Conservation (phyloP, 2,113 vertebrate species). For the Pollimyrus isidori region DNA sequence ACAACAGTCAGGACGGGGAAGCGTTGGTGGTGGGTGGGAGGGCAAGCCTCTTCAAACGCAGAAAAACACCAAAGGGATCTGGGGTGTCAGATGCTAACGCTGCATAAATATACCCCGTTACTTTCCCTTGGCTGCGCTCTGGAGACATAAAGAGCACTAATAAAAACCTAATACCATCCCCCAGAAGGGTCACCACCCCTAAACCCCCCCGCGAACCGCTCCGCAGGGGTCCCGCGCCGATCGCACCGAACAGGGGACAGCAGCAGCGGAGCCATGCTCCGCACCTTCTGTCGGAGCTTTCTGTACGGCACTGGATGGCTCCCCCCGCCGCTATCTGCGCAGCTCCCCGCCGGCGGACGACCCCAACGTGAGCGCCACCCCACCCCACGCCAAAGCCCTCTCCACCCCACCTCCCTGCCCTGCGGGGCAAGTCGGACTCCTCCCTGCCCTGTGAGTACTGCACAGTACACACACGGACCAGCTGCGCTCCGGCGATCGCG, state of each 20-base stretch:
- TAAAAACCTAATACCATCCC: not conserved
- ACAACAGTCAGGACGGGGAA: not conserved
- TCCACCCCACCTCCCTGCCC: constrained; percentile 15
- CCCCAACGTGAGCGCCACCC: constrained; percentile 27
- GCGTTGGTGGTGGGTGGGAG: not conserved
- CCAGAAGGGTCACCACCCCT: not conserved
- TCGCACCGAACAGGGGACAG: not conserved
- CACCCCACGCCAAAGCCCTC: constrained; percentile 32
- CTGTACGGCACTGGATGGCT: not conserved
- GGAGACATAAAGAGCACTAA: not conserved
- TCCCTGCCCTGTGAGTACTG: not conserved
- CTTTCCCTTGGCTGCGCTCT: not conserved
- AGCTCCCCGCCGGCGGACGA: not conserved
- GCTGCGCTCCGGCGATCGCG: constrained; percentile 13
- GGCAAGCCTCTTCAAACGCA: not conserved
- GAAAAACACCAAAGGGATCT: not conserved
- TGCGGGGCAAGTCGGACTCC: not conserved
- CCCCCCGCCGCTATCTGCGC: constrained; percentile 24
- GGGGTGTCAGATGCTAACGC: not conserved
- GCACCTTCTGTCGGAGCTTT: not conserved
- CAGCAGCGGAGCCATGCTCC: not conserved
- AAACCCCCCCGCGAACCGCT: not conserved
- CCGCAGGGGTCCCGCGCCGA: not conserved
- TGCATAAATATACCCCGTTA: not conserved
- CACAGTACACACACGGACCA: not conserved